Evolutionary conservation across 2,888 invertebrate genomes (phyloP), one percentile per base, ranked within the genome.

Genomic region (Sesamia inferens): DNA sequence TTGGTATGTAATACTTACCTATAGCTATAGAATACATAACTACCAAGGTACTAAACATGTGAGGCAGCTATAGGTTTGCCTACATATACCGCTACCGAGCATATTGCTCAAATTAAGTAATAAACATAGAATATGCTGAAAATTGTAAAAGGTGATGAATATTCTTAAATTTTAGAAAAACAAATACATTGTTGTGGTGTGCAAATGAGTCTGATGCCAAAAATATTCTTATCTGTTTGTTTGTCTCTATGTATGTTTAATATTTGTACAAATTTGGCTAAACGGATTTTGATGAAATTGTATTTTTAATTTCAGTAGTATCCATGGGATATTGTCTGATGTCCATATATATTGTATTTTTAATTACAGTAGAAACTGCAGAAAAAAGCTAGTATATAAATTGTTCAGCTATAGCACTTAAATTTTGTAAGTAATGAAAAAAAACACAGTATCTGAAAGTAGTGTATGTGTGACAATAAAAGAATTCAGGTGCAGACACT

Each of bases 41-140:
- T 22, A 58, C 51, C 19, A 24, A 54, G 24, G 24, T 66, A 73
- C 16, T 44, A 44, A 14, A 55, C 67, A 58, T 71, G 71, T 70
- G 71, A 65, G 65, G 65, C 65, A 39, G 16, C 31, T 65, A 6
- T 39, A 65, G 0, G 10, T n/a, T n/a, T n/a, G n/a, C 31, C 10
- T n/a, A 51, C 3, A 31, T 31, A 31, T 31, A 31, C n/a, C n/a
- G n/a, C 3, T 31, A 31, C 1, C 8, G 0, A 69, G 13, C 39
- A 0, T 48, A 39, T 14, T 39, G 42, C 7, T 24, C 7, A 42
- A 13, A 39, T 48, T 4, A 24, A 69, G 16, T 44, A 65, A n/a
- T 14, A 44, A 65, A 24, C 16, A 6, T n/a, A 42, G 8, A 64
- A 44, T 14, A 8, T 14, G 2, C n/a, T n/a, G n/a, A n/a, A n/a